These are phyloP conservation scores for Metridium senile DNA, from an alignment of 92 coral and sea anemone genomes.

Conservation along the genomic window DNA sequence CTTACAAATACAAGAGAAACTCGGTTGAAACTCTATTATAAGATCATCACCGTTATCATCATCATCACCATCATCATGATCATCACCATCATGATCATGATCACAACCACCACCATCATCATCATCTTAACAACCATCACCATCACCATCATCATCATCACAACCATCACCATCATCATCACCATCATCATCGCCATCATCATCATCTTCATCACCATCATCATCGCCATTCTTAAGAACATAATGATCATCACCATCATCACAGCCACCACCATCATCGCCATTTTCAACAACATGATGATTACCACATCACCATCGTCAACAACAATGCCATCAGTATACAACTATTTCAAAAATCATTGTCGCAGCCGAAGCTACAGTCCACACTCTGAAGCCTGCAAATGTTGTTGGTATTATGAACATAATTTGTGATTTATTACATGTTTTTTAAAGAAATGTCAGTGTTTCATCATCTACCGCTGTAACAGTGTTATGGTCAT, in stretches of 20 bases:
- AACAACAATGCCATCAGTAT: not conserved
- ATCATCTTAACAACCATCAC: not conserved
- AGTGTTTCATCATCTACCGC: too few species aligned
- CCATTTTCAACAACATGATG: not conserved
- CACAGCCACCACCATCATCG: not conserved
- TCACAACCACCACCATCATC: not conserved
- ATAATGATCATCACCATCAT: not conserved
- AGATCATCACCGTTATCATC: not conserved
- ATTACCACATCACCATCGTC: not conserved
- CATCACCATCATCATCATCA: not conserved
- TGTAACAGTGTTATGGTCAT: too few species aligned
- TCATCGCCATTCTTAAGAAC: not conserved
- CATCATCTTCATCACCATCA: not conserved
- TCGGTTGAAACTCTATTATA: not conserved
- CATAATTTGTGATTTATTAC: too few species aligned
- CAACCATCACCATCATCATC: not conserved
- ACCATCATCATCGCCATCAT: not conserved
- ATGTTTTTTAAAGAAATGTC: too few species aligned
- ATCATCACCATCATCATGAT: not conserved
- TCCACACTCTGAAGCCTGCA: too few species aligned
- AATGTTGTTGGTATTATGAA: too few species aligned
- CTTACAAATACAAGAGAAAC: slow-evolving; percentile 5
- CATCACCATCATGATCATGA: not conserved
- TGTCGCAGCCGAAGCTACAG: not conserved
- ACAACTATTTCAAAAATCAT: too few species aligned